Evolutionary conservation across 2,888 invertebrate genomes (phyloP), one percentile per base, ranked within the genome.

Genomic region (Xylota sylvarum): DNA sequence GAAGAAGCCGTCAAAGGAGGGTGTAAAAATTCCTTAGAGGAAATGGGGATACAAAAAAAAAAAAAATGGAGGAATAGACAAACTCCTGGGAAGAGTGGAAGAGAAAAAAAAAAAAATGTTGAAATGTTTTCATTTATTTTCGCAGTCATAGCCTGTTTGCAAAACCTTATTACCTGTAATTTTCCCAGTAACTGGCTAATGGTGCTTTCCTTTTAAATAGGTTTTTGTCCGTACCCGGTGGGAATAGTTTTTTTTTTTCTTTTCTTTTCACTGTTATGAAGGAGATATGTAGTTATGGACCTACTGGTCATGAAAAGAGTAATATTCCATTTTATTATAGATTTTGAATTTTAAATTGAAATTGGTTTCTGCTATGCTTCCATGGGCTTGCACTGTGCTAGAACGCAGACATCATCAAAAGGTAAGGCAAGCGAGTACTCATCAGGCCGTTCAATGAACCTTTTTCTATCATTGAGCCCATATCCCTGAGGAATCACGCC

Each of bases 1-100:
- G 67, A 67, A 32, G 43, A 17, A 40, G 55, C 14, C 40, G 7
- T 43, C 56, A 56, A 56, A 30, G 30, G 56, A 43, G 17, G 30
- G 7, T 62, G 23, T 19, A 12, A 58, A 37, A 19, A 60, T 40
- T 30, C 19, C 17, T 30, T 5, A 14, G 4, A 40, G 4, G 14
- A 14, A 43, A 43, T 4, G n/a, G n/a, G n/a, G 9, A 6, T 4
- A n/a, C 5, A 40, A 40, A 40, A n/a, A 40, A 9, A n/a, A 14
- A 40, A 40, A 40, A n/a, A 40, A 9, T 10, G 7, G 9, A 35
- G 35, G 3, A 10, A 7, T 35, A 35, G 35, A 35, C 9, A 9
- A 35, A 10, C 35, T 35, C 9, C 35, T 35, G 9, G 7, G 35
- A 2, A 35, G 40, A 35, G 35, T 9, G 35, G 35, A 2, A 9